phyloP scores from a whole-genome alignment of 2,113 vertebrate species.

The Pseudopodoces humilis region DNA sequence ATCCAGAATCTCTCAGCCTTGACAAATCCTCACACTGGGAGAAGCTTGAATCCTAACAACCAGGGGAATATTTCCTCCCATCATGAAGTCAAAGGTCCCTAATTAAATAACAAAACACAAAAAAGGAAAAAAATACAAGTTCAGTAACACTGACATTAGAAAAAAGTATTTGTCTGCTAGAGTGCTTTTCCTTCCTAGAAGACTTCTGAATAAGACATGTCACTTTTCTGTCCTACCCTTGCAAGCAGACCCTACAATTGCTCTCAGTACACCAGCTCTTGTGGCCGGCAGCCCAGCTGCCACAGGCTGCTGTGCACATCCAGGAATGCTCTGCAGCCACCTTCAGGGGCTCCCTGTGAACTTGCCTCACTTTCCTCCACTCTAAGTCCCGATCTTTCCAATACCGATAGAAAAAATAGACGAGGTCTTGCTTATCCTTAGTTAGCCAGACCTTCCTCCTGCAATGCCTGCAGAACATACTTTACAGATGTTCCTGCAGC shows the following conservation, averaged over 20 bases:
- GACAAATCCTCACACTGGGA: not conserved
- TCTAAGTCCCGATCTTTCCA: not conserved
- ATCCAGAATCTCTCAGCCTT: constrained; percentile 8
- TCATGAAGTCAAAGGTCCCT: constrained; percentile 41
- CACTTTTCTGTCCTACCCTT: not conserved
- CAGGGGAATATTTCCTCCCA: not conserved
- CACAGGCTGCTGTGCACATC: not conserved
- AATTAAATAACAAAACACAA: constrained; percentile 21
- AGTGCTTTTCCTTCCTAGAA: not conserved
- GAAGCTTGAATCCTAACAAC: not conserved
- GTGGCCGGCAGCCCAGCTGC: rapidly evolving
- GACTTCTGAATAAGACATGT: not conserved
- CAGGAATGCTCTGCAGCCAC: not conserved
- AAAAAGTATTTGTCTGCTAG: not conserved
- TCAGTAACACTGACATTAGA: not conserved
- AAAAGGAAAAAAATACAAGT: not conserved
- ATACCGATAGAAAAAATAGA: rapidly evolving
- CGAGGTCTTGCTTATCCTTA: not conserved
- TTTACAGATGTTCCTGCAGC: not conserved
- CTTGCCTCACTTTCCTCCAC: not conserved
- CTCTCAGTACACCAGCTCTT: not conserved
- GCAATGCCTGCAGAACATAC: rapidly evolving
- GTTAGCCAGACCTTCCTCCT: not conserved
- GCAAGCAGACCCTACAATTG: not conserved
- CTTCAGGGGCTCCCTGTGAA: not conserved